These are phyloP conservation scores for Poecilia gillii DNA, from an alignment of 2,797 vertebrate species.

Conservation along the genomic window DNA sequence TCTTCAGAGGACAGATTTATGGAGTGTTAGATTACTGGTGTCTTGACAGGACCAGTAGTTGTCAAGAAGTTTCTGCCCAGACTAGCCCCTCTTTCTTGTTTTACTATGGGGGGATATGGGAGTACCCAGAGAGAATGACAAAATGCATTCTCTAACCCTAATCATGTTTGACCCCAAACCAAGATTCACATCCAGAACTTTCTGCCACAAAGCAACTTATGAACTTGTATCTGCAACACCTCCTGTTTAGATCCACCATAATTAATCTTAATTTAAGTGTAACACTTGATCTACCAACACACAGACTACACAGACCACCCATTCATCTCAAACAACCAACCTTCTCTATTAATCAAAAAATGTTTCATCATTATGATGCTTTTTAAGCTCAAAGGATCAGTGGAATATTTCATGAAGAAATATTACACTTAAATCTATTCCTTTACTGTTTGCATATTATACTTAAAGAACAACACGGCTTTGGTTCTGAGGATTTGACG, in stretches of 20 bases:
- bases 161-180: no score
- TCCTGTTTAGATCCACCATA: not conserved
- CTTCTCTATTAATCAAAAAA: not conserved
- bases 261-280: not conserved
- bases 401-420: not conserved
- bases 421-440: not conserved
- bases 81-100: not conserved
- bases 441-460: not conserved
- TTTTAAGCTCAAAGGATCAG: not conserved
- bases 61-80: not conserved
- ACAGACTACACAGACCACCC: no score
- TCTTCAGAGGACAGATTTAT: not conserved
- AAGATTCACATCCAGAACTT: no score
- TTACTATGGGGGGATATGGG: not conserved
- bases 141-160: not conserved
- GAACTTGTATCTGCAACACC: not conserved
- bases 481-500: not conserved
- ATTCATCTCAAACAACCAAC: no score
- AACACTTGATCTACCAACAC: not conserved
- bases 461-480: not conserved
- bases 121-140: not conserved
- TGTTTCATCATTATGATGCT: not conserved
- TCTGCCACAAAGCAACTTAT: not conserved
- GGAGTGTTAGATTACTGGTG: not conserved
- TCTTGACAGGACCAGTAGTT: no score